Percentiles rank a stretch among this genome's conserved stretches.
Conservation (phyloP, 2,113 vertebrate genomes). For the Mustela nigripes region DNA sequence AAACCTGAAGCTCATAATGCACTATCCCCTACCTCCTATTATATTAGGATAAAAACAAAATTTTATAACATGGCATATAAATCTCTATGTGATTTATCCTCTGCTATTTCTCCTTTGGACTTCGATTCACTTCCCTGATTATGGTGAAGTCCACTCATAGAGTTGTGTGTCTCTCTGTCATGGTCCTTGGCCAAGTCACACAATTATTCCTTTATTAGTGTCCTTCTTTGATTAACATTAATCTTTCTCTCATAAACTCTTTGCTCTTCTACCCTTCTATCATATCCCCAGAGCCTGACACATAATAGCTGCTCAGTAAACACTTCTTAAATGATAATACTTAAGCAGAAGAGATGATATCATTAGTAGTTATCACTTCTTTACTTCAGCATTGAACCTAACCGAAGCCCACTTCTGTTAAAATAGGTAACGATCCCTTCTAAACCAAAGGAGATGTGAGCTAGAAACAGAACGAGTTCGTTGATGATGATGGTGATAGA, state of each 20-base stretch:
- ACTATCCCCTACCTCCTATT: neutral
- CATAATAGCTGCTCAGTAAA: neutral
- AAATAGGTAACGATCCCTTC: neutral
- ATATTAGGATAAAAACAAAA: constrained; percentile 21
- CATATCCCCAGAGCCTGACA: neutral
- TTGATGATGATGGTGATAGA: neutral
- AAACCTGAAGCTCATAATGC: neutral
- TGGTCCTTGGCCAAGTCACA: neutral
- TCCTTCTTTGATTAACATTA: neutral
- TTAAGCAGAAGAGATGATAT: constrained; percentile 1
- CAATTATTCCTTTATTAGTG: neutral
- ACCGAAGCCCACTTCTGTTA: neutral
- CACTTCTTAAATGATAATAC: constrained; percentile 50
- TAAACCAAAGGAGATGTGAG: neutral
- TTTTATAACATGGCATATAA: neutral
- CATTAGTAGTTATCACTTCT: neutral
- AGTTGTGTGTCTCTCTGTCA: neutral
- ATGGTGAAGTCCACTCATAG: neutral
- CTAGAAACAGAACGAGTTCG: neutral
- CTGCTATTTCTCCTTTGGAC: neutral
- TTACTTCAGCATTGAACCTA: neutral
- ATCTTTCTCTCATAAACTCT: neutral
- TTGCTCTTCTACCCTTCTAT: neutral
- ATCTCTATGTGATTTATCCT: neutral
- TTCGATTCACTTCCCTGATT: neutral